A percentile compares a stretch with the other conserved stretches of the same genome.
These are phyloP conservation scores for Fragum fragum DNA, from an alignment of 2,888 invertebrate species.

Conservation along the genomic window DNA sequence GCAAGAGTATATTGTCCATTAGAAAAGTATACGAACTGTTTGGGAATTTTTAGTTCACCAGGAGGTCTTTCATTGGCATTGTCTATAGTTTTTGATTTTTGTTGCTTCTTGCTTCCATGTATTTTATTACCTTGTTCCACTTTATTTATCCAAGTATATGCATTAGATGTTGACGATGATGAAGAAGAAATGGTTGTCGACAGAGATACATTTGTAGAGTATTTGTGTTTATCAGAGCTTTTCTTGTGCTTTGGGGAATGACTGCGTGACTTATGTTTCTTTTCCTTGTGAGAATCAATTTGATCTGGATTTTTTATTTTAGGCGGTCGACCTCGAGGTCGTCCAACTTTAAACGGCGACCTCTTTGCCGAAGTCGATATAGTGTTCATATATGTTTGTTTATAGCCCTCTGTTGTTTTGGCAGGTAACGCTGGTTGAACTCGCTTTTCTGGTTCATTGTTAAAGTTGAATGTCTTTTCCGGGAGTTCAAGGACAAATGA, in stretches of 20 bases:
- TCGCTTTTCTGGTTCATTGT: constrained; percentile 37
- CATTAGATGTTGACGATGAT: constrained; percentile 21
- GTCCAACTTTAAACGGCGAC: constrained; percentile 39
- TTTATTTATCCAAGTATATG: constrained; percentile 60
- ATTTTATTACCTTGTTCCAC: constrained; percentile 29
- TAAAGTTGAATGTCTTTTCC: constrained; percentile 55
- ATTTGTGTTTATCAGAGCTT: constrained; percentile 42
- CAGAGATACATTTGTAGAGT: background rate
- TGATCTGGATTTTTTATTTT: constrained; percentile 50
- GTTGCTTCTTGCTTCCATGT: constrained; percentile 39
- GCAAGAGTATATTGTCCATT: constrained; percentile 66
- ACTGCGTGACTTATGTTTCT: constrained; percentile 64
- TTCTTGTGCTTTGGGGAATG: constrained; percentile 62
- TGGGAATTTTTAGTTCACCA: constrained; percentile 61
- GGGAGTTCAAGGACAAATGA: constrained; percentile 64
- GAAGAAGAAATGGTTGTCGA: background rate
- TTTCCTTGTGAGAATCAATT: constrained; percentile 47
- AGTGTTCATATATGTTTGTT: constrained; percentile 22
- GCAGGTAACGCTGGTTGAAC: constrained; percentile 19
- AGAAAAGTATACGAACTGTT: constrained; percentile 62
- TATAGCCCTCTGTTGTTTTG: constrained; percentile 27
- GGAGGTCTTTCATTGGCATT: constrained; percentile 32
- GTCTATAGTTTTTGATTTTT: constrained; percentile 40
- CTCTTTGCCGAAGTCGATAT: constrained; percentile 24
- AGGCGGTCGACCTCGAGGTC: constrained; percentile 64